Percentiles rank a stretch among this genome's conserved stretches.
Conservation (phyloP, 2,888 invertebrate species). For the Cantharis lateralis region DNA sequence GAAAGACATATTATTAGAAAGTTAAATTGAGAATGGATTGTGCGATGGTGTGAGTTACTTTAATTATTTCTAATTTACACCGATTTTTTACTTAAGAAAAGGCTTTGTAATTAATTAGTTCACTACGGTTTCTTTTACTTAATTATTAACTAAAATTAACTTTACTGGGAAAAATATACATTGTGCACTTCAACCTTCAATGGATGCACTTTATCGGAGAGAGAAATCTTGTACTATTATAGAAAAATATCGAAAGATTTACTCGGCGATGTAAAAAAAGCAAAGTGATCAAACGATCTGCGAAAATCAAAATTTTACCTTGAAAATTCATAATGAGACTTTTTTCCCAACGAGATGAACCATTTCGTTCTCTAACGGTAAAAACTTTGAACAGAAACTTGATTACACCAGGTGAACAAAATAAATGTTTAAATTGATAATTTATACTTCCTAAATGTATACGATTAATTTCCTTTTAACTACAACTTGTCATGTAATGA, state of each 20-base stretch:
- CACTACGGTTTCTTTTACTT: neutral
- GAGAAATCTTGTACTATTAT: neutral
- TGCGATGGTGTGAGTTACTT: neutral
- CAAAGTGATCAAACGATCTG: neutral
- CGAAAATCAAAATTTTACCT: no score
- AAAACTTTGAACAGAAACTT: neutral
- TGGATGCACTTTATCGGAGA: neutral
- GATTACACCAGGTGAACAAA: neutral
- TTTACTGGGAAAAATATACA: neutral
- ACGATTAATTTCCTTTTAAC: neutral
- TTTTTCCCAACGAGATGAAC: neutral
- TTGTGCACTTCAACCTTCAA: neutral
- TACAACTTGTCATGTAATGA: neutral
- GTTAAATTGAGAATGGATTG: neutral
- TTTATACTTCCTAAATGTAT: neutral
- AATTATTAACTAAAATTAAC: neutral
- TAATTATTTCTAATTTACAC: neutral
- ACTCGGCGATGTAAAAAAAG: neutral
- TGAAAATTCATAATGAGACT: neutral
- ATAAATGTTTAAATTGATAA: neutral
- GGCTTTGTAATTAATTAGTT: neutral
- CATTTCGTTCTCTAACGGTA: neutral
- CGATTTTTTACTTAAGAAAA: neutral
- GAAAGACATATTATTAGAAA: neutral
- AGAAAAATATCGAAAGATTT: neutral